These are phyloP conservation scores for Chamaea fasciata DNA, from an alignment of 2,113 vertebrate species.

Conservation along the genomic window DNA sequence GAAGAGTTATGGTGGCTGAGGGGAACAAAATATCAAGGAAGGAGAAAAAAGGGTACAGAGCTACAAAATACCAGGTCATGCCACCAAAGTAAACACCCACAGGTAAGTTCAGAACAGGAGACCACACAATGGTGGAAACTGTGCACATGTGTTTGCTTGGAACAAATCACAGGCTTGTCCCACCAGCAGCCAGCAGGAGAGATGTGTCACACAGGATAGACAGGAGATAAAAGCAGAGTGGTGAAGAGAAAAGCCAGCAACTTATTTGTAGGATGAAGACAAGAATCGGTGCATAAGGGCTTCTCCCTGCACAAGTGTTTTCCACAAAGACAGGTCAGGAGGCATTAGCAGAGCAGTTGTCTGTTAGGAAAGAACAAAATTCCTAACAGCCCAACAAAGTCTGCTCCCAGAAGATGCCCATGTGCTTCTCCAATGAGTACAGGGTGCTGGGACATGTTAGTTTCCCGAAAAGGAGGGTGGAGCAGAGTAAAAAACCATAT, in stretches of 20 bases:
- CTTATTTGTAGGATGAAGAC: constrained; percentile 1
- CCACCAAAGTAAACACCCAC: constrained; percentile 48
- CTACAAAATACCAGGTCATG: constrained; percentile 39
- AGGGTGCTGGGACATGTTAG: not conserved
- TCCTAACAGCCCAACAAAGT: not conserved
- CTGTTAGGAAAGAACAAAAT: not conserved
- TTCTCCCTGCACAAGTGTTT: not conserved
- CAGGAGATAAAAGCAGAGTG: constrained; percentile 1
- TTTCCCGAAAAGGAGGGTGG: not conserved
- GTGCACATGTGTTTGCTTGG: not conserved
- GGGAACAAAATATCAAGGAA: constrained; percentile 30
- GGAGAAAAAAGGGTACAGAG: not conserved
- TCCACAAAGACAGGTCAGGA: not conserved
- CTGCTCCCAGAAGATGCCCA: not conserved
- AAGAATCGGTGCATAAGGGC: not conserved
- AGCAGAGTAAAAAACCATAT: not conserved
- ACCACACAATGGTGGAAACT: not conserved
- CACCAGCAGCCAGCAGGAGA: constrained; percentile 17
- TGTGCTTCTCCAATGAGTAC: not conserved
- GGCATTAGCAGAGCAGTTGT: not conserved
- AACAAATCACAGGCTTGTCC: not conserved
- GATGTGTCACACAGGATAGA: not conserved
- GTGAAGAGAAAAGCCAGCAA: constrained; percentile 1
- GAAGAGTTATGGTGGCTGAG: constrained; percentile 26
- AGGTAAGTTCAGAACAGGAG: constrained; percentile 32